Conservation (phyloP, 2,113 vertebrate species). For the Meleagris gallopavo region DNA sequence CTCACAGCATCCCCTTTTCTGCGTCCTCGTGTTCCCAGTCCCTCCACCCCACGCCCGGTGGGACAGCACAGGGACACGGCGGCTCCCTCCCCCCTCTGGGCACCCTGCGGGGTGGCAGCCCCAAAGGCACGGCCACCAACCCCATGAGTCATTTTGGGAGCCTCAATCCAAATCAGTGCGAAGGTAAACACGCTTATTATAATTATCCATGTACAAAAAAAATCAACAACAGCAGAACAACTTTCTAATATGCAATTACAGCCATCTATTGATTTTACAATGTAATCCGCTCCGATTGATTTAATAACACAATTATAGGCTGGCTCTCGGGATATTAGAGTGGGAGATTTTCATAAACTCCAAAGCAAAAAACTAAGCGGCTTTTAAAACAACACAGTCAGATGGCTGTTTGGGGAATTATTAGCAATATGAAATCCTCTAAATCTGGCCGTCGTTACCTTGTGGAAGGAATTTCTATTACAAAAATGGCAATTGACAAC, state of each 20-base stretch:
- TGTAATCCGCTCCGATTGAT: constrained; percentile 91
- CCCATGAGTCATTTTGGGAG: constrained; percentile 43
- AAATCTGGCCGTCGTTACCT: constrained; percentile 81
- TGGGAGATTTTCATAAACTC: constrained; percentile 92
- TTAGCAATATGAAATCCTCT: constrained; percentile 76
- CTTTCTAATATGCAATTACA: constrained; percentile 96
- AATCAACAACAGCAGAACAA: constrained; percentile 81
- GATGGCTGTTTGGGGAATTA: constrained; percentile 77
- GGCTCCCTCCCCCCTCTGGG: neutral
- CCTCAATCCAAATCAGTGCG: constrained; percentile 88
- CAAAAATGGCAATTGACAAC: constrained; percentile 62
- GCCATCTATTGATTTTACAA: constrained; percentile 90
- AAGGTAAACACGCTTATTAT: constrained; percentile 95
- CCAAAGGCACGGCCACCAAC: neutral
- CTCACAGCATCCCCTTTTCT: neutral
- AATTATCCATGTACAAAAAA: constrained; percentile 91
- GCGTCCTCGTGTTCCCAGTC: neutral
- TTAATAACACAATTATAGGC: constrained; percentile 91
- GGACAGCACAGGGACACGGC: neutral
- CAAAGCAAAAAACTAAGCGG: constrained; percentile 80
- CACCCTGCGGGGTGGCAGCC: neutral
- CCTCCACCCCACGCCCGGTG: accelerated
- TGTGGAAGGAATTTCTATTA: constrained; percentile 73
- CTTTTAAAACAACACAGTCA: constrained; percentile 76
- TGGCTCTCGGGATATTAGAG: constrained; percentile 87